Conservation (phyloP, 2,888 invertebrate species). For the Dermolepida albohirtum region DNA sequence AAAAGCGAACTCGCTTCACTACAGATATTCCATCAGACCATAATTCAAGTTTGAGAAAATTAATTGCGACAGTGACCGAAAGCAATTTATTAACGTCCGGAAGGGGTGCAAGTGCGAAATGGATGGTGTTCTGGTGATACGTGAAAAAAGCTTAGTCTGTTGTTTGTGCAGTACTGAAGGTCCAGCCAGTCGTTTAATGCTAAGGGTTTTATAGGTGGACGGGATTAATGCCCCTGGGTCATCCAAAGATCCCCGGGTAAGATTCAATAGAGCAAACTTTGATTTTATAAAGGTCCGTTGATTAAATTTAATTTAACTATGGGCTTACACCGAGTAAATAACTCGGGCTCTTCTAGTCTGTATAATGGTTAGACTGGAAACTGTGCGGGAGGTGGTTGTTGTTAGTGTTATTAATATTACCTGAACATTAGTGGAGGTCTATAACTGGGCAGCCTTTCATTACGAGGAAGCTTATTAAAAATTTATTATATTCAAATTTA, state of each 20-base stretch:
- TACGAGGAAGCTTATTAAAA: conserved; percentile 24
- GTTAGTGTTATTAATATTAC: conserved; percentile 35
- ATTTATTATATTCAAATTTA: conserved; percentile 25
- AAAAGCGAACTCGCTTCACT: background rate
- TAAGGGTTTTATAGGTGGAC: conserved; percentile 34
- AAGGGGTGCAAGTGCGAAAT: conserved; percentile 26
- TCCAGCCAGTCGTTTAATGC: conserved; percentile 25
- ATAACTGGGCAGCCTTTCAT: conserved; percentile 22
- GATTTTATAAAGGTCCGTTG: conserved; percentile 36
- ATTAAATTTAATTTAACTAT: conserved; percentile 35
- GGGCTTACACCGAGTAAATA: conserved; percentile 30
- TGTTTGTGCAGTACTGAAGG: conserved; percentile 27
- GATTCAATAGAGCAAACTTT: conserved; percentile 38
- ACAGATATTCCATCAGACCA: conserved; percentile 8
- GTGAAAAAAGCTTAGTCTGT: conserved; percentile 35
- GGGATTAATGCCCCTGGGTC: conserved; percentile 30
- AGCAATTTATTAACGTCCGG: conserved; percentile 36
- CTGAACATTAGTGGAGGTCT: conserved; percentile 19
- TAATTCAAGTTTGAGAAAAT: conserved; percentile 38
- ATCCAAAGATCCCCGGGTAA: conserved; percentile 30
- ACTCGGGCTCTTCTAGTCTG: conserved; percentile 15
- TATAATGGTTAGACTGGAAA: conserved; percentile 5
- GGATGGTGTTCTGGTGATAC: conserved; percentile 36
- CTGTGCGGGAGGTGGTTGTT: conserved; percentile 3
- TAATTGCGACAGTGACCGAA: conserved; percentile 38